Conservation (phyloP, 2,888 invertebrate genomes). For the Athalia cordata region DNA sequence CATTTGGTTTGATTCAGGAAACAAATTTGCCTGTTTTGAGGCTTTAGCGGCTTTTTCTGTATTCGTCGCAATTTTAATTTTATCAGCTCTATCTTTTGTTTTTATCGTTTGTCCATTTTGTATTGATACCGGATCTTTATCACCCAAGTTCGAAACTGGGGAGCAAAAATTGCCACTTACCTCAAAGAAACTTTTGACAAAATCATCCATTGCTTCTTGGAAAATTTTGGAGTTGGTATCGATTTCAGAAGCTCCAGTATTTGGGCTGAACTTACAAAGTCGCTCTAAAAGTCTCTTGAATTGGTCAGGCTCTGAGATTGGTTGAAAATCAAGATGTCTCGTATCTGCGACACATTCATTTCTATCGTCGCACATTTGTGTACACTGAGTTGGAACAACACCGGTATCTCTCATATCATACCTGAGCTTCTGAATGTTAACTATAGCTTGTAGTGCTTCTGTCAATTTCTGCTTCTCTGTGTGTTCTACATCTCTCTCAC, state of each 20-base stretch:
- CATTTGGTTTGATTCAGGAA: neutral
- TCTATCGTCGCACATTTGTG: conserved; percentile 13
- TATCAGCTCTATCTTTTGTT: neutral
- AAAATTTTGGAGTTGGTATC: conserved; percentile 14
- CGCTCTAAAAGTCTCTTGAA: conserved; percentile 21
- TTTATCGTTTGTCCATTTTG: neutral
- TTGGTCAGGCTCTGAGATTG: conserved; percentile 5
- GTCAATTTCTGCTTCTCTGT: conserved; percentile 25
- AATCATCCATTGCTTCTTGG: conserved; percentile 8
- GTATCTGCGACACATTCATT: conserved; percentile 27
- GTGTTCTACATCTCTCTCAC: conserved; percentile 22
- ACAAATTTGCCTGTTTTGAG: neutral
- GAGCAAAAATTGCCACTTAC: neutral
- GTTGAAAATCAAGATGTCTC: neutral
- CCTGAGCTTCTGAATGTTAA: conserved; percentile 14
- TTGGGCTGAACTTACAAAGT: conserved; percentile 13
- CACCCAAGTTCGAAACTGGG: neutral
- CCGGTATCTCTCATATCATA: conserved; percentile 29
- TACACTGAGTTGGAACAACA: conserved; percentile 14
- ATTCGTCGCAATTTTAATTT: neutral
- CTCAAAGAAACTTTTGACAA: conserved; percentile 15
- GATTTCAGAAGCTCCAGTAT: conserved; percentile 17
- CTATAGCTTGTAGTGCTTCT: conserved; percentile 30
- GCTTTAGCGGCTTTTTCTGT: neutral
- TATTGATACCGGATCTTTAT: neutral